phyloP scores from a whole-genome alignment of 2,888 invertebrate species.

The Ceriagrion tenellum region DNA sequence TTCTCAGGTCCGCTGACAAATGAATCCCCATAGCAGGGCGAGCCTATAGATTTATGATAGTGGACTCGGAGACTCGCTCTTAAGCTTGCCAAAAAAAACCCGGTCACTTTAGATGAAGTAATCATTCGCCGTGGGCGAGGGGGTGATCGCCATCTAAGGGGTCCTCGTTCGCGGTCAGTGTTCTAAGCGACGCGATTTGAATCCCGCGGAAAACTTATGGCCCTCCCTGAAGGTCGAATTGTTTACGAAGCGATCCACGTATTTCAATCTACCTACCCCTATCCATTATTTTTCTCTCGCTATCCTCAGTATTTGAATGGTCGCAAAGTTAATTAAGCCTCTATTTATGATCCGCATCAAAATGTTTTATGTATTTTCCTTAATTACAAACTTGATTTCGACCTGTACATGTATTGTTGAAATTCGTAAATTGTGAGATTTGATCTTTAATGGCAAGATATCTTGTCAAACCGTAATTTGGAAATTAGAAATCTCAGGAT shows the following conservation, averaged over 20 bases:
- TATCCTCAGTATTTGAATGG: background rate
- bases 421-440: no score
- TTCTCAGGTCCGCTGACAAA: constrained; percentile 66
- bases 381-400: no score
- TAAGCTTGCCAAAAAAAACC: constrained; percentile 33
- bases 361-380: no score
- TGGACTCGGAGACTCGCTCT: constrained; percentile 59
- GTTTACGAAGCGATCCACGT: background rate
- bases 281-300: background rate
- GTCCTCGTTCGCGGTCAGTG: background rate
- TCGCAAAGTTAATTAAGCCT: background rate
- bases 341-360: no score
- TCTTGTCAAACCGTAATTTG: no score
- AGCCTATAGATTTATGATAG: constrained; percentile 64
- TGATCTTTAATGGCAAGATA: no score
- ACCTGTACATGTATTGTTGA: no score
- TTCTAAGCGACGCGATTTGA: constrained; percentile 5
- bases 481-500: no score
- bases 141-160: background rate
- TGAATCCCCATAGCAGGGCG: constrained; percentile 64
- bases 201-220: background rate
- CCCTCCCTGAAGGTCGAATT: background rate
- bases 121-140: constrained; percentile 6
- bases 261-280: background rate
- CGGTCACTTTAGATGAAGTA: constrained; percentile 62